A percentile compares a stretch with the other conserved stretches of the same genome.
These are phyloP conservation scores for Epicampocera succincta DNA, from an alignment of 2,888 invertebrate genomes.

Conservation along the genomic window DNA sequence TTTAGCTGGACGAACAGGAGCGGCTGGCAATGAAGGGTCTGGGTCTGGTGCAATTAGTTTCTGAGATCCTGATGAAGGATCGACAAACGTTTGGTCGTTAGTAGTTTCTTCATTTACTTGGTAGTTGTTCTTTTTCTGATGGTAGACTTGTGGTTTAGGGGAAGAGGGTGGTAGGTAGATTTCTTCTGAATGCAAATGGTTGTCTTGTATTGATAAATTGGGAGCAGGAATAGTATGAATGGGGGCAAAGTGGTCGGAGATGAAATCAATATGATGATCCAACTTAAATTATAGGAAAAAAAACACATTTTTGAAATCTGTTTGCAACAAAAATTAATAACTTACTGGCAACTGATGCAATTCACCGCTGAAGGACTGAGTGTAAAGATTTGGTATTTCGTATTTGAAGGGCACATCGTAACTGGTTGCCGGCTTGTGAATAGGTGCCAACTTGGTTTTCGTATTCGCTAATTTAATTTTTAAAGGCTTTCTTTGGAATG, in stretches of 20 bases:
- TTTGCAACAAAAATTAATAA: slow-evolving; percentile 15
- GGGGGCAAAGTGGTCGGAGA: slow-evolving; percentile 94
- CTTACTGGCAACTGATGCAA: slow-evolving; percentile 78
- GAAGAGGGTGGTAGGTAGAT: slow-evolving; percentile 74
- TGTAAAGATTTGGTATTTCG: slow-evolving; percentile 56
- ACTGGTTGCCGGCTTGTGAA: slow-evolving; percentile 76
- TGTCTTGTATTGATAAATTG: slow-evolving; percentile 83
- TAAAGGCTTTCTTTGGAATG: slow-evolving; percentile 76
- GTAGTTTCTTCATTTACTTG: slow-evolving; percentile 83
- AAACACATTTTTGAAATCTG: slow-evolving; percentile 15
- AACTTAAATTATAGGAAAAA: slow-evolving; percentile 72
- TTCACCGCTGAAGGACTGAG: slow-evolving; percentile 68
- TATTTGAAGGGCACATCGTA: slow-evolving; percentile 77
- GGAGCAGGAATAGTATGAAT: slow-evolving; percentile 94
- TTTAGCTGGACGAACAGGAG: slow-evolving; percentile 80
- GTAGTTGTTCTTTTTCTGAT: slow-evolving; percentile 78
- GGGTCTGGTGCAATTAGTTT: slow-evolving; percentile 83
- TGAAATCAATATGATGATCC: slow-evolving; percentile 82
- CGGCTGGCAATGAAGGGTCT: slow-evolving; percentile 81
- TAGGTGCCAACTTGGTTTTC: slow-evolving; percentile 72
- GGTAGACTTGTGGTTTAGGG: slow-evolving; percentile 73
- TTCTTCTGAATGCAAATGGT: slow-evolving; percentile 77
- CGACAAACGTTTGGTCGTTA: slow-evolving; percentile 80
- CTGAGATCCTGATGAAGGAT: slow-evolving; percentile 80
- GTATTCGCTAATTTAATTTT: slow-evolving; percentile 78